phyloP scores from a whole-genome alignment of 92 coral and sea anemone species.

The Pocillopora meandrina region DNA sequence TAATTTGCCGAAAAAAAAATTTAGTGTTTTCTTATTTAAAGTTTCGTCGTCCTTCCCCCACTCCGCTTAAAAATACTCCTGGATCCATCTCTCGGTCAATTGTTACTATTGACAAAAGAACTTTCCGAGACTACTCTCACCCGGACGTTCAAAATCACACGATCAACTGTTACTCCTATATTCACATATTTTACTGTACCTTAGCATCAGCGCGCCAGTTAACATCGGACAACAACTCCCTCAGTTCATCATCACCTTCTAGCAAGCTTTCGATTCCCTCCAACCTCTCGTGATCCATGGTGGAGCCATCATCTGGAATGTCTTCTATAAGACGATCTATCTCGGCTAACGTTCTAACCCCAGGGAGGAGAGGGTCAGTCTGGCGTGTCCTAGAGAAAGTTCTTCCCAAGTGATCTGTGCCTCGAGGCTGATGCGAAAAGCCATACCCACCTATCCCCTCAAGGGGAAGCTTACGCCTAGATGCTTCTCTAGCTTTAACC shows the following conservation, averaged over 20 bases:
- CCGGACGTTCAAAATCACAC: no score
- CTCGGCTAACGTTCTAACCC: slow-evolving; percentile 35
- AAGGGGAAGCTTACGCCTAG: slow-evolving; percentile 24
- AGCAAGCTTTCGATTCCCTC: slow-evolving; percentile 64
- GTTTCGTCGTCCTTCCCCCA: no score
- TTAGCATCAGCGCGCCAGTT: slow-evolving; percentile 31
- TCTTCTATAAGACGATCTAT: slow-evolving; percentile 65
- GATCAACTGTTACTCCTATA: no score
- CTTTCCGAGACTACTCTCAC: no score
- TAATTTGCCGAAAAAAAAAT: no score
- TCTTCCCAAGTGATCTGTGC: slow-evolving; percentile 7
- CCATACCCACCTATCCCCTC: neutral
- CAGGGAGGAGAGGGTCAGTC: slow-evolving; percentile 37
- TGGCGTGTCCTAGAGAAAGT: slow-evolving; percentile 23
- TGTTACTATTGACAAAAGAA: no score
- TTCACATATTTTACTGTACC: neutral
- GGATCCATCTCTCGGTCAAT: no score
- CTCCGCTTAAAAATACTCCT: no score
- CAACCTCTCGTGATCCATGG: slow-evolving; percentile 50
- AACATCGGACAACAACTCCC: slow-evolving; percentile 66
- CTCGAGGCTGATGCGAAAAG: neutral
- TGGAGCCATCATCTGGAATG: slow-evolving; percentile 62
- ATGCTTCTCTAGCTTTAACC: slow-evolving; percentile 26
- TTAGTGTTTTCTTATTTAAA: no score
- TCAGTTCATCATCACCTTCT: slow-evolving; percentile 69